Evolutionary conservation across 2,113 vertebrate species (phyloP).

Genomic region (Semnopithecus entellus): DNA sequence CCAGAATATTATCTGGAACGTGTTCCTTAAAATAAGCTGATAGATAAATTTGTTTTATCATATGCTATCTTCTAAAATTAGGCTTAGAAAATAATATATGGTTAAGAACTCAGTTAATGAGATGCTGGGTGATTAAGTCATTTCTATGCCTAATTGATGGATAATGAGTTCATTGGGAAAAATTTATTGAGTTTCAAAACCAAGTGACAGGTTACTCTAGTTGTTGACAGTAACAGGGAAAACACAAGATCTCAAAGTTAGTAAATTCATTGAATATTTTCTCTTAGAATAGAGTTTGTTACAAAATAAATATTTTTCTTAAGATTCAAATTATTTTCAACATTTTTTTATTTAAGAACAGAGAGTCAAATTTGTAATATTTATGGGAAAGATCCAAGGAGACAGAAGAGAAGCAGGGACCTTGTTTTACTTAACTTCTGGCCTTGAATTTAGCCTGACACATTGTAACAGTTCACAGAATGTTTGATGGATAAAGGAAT

Average conservation of each 20-base stretch:
- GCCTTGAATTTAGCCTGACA: not conserved
- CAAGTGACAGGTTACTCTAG: not conserved
- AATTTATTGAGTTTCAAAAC: slow-evolving; percentile 37
- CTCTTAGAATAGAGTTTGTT: slow-evolving; percentile 34
- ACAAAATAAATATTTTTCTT: slow-evolving; percentile 38
- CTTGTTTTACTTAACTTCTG: not conserved
- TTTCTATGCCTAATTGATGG: not conserved
- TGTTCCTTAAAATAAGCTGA: slow-evolving; percentile 46
- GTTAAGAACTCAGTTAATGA: slow-evolving; percentile 18
- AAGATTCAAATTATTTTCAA: slow-evolving; percentile 22
- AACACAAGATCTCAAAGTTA: slow-evolving; percentile 15
- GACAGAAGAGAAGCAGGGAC: not conserved
- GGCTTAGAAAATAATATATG: not conserved
- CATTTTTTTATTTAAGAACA: not conserved
- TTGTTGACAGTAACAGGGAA: not conserved
- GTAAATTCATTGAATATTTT: slow-evolving; percentile 26
- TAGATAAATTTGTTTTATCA: not conserved
- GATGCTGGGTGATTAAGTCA: not conserved
- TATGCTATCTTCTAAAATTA: slow-evolving; percentile 39
- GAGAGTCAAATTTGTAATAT: not conserved
- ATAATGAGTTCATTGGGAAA: not conserved
- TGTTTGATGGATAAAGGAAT: not conserved
- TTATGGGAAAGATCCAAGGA: not conserved
- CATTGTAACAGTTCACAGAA: not conserved
- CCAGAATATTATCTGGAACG: slow-evolving; percentile 46